A percentile compares a stretch with the other conserved stretches of the same genome.
These are phyloP conservation scores for Drosophila willistoni DNA, from an alignment of 1,140 invertebrate species.

Conservation along the genomic window DNA sequence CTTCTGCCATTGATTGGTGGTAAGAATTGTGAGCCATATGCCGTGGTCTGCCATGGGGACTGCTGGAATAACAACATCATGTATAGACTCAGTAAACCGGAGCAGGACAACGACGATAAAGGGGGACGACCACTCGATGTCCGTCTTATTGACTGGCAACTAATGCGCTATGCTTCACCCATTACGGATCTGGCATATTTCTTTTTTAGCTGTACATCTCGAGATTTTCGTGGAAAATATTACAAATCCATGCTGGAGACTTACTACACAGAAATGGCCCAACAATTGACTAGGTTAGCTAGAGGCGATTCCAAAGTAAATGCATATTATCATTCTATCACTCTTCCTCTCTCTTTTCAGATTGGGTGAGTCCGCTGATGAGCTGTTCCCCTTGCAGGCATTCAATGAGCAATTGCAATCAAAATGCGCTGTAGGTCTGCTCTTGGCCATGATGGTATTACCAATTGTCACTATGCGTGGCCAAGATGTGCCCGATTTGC, in stretches of 20 bases:
- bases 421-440: conserved; percentile 75
- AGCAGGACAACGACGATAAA: not conserved
- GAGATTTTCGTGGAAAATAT: conserved; percentile 83
- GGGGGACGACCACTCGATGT: conserved; percentile 56
- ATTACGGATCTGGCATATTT: conserved; percentile 86
- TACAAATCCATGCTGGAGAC: conserved; percentile 84
- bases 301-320: too few species aligned
- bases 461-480: conserved; percentile 70
- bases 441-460: conserved; percentile 77
- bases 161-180: conserved; percentile 85
- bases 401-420: conserved; percentile 81
- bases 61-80: conserved; percentile 85
- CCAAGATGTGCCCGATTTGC: conserved; percentile 62
- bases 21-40: conserved; percentile 74
- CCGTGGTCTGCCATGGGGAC: conserved; percentile 85
- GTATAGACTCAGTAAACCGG: conserved; percentile 81
- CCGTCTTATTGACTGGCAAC: conserved; percentile 85
- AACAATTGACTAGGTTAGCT: conserved; percentile 62
- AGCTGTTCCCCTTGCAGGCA: conserved; percentile 83
- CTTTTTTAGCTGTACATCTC: conserved; percentile 85
- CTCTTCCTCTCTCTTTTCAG: conserved; percentile 38
- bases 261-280: conserved; percentile 85
- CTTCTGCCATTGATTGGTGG: conserved; percentile 43
- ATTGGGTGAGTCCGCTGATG: conserved; percentile 80
- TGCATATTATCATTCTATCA: too few species aligned